phyloP scores from a whole-genome alignment of 2,113 vertebrate genomes.

The Pseudonaja textilis region DNA sequence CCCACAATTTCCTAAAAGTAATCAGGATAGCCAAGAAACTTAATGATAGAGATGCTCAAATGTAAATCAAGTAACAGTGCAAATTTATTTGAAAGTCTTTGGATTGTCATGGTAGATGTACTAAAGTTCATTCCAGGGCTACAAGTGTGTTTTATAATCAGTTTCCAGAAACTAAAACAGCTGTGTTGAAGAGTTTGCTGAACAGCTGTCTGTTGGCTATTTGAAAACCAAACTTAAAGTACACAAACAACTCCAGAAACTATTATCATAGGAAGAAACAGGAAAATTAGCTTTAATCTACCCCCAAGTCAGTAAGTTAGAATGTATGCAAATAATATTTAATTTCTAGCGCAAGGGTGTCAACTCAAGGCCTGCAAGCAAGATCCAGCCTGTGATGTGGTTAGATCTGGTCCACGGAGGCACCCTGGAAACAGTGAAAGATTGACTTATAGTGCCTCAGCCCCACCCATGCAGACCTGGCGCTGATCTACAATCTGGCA shows the following conservation, averaged over 20 bases:
- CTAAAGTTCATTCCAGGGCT: not conserved
- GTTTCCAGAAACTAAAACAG: not conserved
- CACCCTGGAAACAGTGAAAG: too few relatives aligned
- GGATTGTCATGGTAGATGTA: not conserved
- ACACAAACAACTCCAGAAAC: not conserved
- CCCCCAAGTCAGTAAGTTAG: not conserved
- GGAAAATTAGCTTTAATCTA: not conserved
- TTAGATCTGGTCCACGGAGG: too few relatives aligned
- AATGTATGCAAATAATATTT: not conserved
- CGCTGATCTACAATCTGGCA: too few relatives aligned
- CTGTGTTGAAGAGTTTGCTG: not conserved
- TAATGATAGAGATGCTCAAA: not conserved
- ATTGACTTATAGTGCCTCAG: too few relatives aligned
- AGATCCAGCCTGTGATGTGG: too few relatives aligned
- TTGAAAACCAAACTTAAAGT: not conserved
- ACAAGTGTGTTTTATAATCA: constrained; percentile 1
- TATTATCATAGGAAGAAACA: not conserved
- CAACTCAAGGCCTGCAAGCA: too few relatives aligned
- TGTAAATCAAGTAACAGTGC: not conserved
- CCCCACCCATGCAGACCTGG: too few relatives aligned
- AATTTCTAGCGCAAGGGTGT: not conserved
- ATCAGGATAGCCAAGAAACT: not conserved
- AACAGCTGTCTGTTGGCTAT: constrained; percentile 2
- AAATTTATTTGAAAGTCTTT: not conserved
- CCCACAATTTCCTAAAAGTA: not conserved